Evolutionary conservation across 1,140 invertebrate species (phyloP), one percentile per base, ranked within the genome.

Genomic region (Rhynchophorus ferrugineus): DNA sequence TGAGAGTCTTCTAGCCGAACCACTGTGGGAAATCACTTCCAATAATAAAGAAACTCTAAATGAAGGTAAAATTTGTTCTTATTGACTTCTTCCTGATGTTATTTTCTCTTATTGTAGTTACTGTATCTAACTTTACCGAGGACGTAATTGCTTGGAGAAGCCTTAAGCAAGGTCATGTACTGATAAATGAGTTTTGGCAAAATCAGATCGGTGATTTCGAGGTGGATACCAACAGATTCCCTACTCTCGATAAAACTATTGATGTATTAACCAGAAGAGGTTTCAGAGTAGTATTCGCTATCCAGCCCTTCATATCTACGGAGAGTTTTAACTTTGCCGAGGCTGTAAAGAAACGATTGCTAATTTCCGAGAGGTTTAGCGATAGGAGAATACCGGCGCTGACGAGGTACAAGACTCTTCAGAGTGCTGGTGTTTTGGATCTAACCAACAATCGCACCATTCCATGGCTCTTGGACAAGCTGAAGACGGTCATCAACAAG

Each of bases 131-230:
- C 66, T 89, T 89, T 54, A 90, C 87, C 0, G 85, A 90, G 57
- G 80, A 85, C 34, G 83, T 91, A 2, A 85, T 89, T 14, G 66
- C 87, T 13, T 82, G 87, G 8, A 39, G 33, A n/a, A 34, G 22
- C 85, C 64, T 89, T 2, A 79, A 83, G 49, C 80, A 87, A 67
- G 85, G 87, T 0, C 87, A 89, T 62, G 86, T 92, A 0, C 63
- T 91, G 1, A 74, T 92, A 1, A 89, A 88, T 63, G 87, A 89
- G 66, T 83, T 84, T 59, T 92, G 89, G 89, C 88, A 92, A 62
- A 76, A 80, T 18, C 77, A 83, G 65, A 78, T 87, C 3, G 89
- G 89, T 0, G 89, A 92, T 67, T 80, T 89, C 34, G 74, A 78
- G 0, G 72, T 91, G 7, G 88, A 92, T 63, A 71, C 72, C 1